A percentile compares a stretch with the other conserved stretches of the same genome.
These are phyloP conservation scores for Antheraea pernyi DNA, from an alignment of 1,140 invertebrate species.

Conservation along the genomic window DNA sequence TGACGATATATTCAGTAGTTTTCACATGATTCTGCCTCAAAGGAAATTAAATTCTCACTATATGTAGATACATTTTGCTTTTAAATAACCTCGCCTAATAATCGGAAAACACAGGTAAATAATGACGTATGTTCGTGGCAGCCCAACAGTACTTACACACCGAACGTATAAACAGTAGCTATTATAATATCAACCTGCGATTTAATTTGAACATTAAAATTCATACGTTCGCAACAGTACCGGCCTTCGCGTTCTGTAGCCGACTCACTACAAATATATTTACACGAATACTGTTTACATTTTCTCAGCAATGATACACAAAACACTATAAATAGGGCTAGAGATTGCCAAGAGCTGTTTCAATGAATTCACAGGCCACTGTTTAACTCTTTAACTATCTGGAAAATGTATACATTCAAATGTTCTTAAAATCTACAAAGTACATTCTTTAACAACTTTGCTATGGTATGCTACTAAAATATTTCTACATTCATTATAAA, in stretches of 20 bases:
- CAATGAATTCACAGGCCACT: neutral
- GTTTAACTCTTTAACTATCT: neutral
- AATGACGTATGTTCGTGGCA: too few relatives aligned
- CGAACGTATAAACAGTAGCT: neutral
- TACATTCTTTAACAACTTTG: too few relatives aligned
- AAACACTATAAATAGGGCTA: conserved; percentile 30
- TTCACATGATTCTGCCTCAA: too few relatives aligned
- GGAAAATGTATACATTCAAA: neutral
- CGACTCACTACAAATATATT: conserved; percentile 32
- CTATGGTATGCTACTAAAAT: too few relatives aligned
- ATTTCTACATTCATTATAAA: too few relatives aligned
- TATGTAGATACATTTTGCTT: too few relatives aligned
- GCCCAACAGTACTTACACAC: too few relatives aligned
- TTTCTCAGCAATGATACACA: conserved; percentile 45
- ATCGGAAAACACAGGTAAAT: too few relatives aligned
- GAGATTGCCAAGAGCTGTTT: conserved; percentile 27
- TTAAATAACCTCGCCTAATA: too few relatives aligned
- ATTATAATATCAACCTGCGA: neutral
- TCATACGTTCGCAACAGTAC: neutral
- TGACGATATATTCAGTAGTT: too few relatives aligned
- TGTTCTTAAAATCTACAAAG: neutral
- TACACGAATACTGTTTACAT: conserved; percentile 56
- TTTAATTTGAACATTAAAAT: conserved; percentile 1
- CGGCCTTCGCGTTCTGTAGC: conserved; percentile 8
- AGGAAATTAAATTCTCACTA: too few relatives aligned